A percentile compares a stretch with the other conserved stretches of the same genome.
Conservation (phyloP, 2,888 invertebrate genomes). For the Ditula angustiorana region DNA sequence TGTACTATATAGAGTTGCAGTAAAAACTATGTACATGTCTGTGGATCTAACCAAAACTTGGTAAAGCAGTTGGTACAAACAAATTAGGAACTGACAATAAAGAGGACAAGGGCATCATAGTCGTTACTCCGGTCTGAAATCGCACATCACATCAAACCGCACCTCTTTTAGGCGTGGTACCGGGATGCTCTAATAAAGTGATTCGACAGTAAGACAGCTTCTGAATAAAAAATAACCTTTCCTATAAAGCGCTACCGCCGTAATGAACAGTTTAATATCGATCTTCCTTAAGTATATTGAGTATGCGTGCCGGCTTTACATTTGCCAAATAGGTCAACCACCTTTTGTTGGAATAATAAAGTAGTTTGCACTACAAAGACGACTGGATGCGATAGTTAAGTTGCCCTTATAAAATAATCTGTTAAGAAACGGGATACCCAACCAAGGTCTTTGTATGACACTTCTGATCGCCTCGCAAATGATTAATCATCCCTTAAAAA, state of each 20-base stretch:
- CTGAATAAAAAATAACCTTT: constrained; percentile 10
- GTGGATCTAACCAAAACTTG: neutral
- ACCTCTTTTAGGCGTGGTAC: constrained; percentile 29
- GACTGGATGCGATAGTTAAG: neutral
- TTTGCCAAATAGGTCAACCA: constrained; percentile 4
- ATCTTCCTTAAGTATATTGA: no score
- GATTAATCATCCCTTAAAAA: no score
- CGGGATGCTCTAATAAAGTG: constrained; percentile 33
- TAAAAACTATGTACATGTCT: neutral
- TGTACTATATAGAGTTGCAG: neutral
- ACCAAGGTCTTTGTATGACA: no score
- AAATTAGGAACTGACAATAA: constrained; percentile 5
- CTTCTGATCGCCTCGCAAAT: no score
- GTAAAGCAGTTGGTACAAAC: neutral
- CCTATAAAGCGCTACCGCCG: neutral
- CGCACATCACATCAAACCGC: constrained; percentile 32
- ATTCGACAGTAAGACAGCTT: constrained; percentile 3
- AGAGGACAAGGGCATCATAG: constrained; percentile 26
- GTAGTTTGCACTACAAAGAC: neutral
- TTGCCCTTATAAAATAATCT: no score
- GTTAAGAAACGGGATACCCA: no score
- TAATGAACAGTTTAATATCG: no score
- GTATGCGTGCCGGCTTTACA: constrained; percentile 10
- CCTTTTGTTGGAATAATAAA: neutral
- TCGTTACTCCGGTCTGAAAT: constrained; percentile 26